phyloP scores from a whole-genome alignment of 2,797 vertebrate genomes.

The Hylomyscus alleni region DNA sequence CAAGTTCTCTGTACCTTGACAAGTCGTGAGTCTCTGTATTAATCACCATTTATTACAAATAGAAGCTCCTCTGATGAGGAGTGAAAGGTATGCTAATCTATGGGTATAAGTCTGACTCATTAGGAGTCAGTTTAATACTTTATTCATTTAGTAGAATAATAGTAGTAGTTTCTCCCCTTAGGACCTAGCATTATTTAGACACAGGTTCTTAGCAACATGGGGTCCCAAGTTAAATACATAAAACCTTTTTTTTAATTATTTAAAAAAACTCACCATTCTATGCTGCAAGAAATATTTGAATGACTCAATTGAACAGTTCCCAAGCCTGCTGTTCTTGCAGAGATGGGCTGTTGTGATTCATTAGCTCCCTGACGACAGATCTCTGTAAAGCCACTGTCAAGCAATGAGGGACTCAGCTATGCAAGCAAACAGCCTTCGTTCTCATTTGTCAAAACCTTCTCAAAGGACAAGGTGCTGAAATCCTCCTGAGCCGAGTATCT shows the following conservation, averaged over 20 bases:
- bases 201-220: not conserved
- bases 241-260: not conserved
- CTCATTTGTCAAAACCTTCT: conserved; percentile 57
- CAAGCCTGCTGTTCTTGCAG: not conserved
- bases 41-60: not conserved
- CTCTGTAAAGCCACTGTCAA: conserved; percentile 5
- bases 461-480: conserved; percentile 59
- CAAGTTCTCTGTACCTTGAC: not conserved
- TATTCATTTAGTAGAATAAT: not conserved
- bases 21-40: not conserved
- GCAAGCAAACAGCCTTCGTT: conserved; percentile 7
- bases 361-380: conserved; percentile 60
- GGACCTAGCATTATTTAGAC: not conserved
- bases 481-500: not conserved
- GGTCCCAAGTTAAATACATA: conserved; percentile 29
- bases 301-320: not conserved
- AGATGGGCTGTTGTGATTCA: conserved; percentile 20
- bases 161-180: not conserved
- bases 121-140: not conserved
- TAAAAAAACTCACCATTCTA: conserved; percentile 13
- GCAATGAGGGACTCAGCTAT: conserved; percentile 35
- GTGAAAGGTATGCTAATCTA: not conserved
- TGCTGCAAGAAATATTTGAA: conserved; percentile 23
- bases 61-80: not conserved
- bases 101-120: not conserved